phyloP scores from a whole-genome alignment of 2,797 vertebrate genomes.

The Perdix hodgsoniae region DNA sequence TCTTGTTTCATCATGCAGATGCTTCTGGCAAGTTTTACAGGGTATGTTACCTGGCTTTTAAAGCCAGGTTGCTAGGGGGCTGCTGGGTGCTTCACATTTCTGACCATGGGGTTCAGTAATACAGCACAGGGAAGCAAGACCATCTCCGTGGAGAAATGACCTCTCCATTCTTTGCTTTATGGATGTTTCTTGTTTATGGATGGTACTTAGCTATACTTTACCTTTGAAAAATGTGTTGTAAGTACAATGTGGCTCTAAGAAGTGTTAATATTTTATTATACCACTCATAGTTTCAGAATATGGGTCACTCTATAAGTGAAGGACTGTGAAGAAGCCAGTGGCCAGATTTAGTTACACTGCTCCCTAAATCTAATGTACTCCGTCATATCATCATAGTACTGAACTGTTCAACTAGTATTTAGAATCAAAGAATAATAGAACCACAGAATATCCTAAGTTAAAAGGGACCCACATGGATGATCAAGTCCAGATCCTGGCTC shows the following conservation, averaged over 20 bases:
- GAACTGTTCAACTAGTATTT: neutral
- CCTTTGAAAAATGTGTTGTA: neutral
- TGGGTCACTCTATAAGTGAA: neutral
- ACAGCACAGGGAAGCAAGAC: neutral
- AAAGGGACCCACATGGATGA: neutral
- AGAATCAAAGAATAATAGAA: neutral
- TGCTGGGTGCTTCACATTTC: neutral
- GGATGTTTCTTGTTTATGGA: neutral
- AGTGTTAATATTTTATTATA: neutral
- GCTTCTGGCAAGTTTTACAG: neutral
- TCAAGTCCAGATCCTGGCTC: neutral
- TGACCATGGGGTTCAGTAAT: neutral
- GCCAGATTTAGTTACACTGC: neutral
- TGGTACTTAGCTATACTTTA: neutral
- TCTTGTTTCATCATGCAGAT: neutral
- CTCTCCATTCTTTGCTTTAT: neutral
- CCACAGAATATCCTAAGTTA: neutral
- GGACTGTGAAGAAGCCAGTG: neutral
- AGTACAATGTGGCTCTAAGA: neutral
- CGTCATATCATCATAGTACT: neutral
- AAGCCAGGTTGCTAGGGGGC: neutral
- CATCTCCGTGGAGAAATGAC: neutral
- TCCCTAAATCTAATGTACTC: neutral
- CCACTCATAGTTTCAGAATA: neutral
- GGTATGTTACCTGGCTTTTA: neutral